Evolutionary conservation across 2,888 invertebrate species (phyloP), one percentile per base, ranked within the genome.

Genomic region (Odontothrips loti): DNA sequence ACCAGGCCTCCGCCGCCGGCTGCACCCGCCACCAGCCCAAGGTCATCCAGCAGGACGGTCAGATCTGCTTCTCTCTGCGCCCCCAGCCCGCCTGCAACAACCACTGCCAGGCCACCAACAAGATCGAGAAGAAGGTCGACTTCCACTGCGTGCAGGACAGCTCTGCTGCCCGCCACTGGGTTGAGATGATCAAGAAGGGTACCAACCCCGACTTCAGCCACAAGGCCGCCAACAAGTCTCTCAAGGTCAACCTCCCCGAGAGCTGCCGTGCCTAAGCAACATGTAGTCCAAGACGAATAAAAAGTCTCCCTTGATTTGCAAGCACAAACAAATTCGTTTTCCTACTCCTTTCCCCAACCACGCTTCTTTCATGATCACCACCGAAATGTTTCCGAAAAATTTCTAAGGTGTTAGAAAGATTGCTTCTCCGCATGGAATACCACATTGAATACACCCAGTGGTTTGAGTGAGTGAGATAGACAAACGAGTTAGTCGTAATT

Each of bases 41-140:
- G 48, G 82, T 86, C 84, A 87, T 89, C 79, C 88, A 90, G 84
- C 84, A 88, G 83, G 87, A 88, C 79, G 88, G 88, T 0, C 87
- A 91, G 84, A 89, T 91, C 82, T 93, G 93, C 87, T 92, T 93
- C 86, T 90, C 91, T 8, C 87, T 89, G 15, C 88, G 87, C 20
- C 89, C 90, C 0, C 84, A 92, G 47, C 89, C 90, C 0, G 86
- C 88, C 1, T 94, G 93, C 87, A 87, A 88, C 82, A 85, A 87
- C 0, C 87, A 88, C 17, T 91, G 91, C 87, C 86, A 85, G 63
- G 86, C 88, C 9, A 85, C 85, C 9, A 86, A 87, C 0, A 88
- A 87, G 83, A 87, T 88, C 82, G 85, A 87, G n/a, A 90, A 90
- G 85, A 86, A 87, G 0, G 87, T 89, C 68, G 85, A 86, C n/a